Conservation (phyloP, 2,797 vertebrate species). For the Toxotes lorentzi region DNA sequence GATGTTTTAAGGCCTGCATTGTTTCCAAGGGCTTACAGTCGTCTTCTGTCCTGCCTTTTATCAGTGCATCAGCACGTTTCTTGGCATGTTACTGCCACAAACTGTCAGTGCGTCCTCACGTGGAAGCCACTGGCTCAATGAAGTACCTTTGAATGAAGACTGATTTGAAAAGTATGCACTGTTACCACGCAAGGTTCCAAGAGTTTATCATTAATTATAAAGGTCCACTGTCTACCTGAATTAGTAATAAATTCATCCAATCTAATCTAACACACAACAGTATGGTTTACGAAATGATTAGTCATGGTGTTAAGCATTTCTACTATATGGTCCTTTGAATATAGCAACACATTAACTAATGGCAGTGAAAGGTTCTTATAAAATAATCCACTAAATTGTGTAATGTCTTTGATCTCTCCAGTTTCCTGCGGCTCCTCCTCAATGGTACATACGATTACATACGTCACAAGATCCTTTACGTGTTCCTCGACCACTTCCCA, state of each 20-base stretch:
- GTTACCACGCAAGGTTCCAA: neutral
- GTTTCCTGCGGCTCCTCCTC: constrained; percentile 91
- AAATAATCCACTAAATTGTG: neutral
- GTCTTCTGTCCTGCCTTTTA: neutral
- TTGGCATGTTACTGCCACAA: neutral
- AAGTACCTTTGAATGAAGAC: neutral
- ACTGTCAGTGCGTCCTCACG: neutral
- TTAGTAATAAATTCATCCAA: neutral
- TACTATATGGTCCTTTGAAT: neutral
- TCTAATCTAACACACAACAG: too few species aligned
- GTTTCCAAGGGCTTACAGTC: neutral
- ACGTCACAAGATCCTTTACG: constrained; percentile 95
- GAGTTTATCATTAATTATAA: too few species aligned
- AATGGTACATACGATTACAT: constrained; percentile 95
- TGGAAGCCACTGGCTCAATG: neutral
- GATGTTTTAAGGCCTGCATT: neutral
- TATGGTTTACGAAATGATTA: too few species aligned
- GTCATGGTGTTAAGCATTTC: too few species aligned
- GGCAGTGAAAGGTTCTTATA: too few species aligned
- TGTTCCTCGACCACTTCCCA: constrained; percentile 98
- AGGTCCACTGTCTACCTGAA: neutral
- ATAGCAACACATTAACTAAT: neutral
- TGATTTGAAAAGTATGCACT: neutral
- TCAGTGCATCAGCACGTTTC: neutral
- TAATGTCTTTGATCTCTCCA: constrained; percentile 32